Base-by-base conservation (phyloP, 2,888 invertebrate genomes). In the Machimus rusticus region DNA sequence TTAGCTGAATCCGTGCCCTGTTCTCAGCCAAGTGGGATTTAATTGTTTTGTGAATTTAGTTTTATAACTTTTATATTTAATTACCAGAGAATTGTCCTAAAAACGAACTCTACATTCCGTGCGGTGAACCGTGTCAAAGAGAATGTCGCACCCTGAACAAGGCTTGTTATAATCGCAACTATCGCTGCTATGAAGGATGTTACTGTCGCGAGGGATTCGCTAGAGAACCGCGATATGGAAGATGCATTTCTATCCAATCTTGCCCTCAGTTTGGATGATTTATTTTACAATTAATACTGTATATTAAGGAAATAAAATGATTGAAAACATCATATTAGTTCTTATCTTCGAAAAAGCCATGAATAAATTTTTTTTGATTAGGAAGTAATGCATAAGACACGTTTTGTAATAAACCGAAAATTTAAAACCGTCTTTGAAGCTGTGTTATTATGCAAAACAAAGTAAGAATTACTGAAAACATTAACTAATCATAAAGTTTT, bases 231-330 rank as follows among this genome's bases (percentile, higher is more conserved):
- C 43, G 88, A 0, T n/a, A 37, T 0, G 90, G 90, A 28, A 86
- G 43, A 12, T 92, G 92, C 86, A 91, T 92, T 66, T 90, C 90
- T 23, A 88, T 89, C 5, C 6, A 23, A 3, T 6, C 88, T 12
- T 90, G 90, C 87, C 55, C 46, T 34, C n/a, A 84, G 9, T 57
- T 74, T 74, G 51, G 51, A 6, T 51, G 51, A 51, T 51, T n/a
- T 1, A 16, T 14, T 51, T 51, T 51, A 6, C 5, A 12, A 34
- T 28, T 28, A 37, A 57, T n/a, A 78, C 9, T 19, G 46, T 37
- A 31, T 14, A 34, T 1, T n/a, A 6, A 34, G 74, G 6, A 12
- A 74, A 74, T 74, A 74, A 74, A 74, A 34, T 28, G 8, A 0
- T 74, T 74, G 6, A 74, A 37, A 37, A 74, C 14, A 34, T 34